A percentile compares a stretch with the other conserved stretches of the same genome.
Conservation (phyloP, 2,888 invertebrate genomes). For the Patella ulyssiponensis region DNA sequence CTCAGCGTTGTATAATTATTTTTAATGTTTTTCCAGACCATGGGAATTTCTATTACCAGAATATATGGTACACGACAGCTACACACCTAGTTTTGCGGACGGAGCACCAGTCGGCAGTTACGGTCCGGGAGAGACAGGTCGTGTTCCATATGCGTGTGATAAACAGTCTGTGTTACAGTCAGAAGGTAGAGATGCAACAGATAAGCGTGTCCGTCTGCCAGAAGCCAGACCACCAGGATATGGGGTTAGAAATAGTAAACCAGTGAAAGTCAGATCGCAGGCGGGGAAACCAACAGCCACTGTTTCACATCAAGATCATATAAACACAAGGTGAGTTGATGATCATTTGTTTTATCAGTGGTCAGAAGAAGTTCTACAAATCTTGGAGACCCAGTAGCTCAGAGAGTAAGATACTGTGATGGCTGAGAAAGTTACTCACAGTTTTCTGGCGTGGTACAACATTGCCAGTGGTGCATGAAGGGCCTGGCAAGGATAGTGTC, state of each 20-base stretch:
- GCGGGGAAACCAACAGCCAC: conserved; percentile 9
- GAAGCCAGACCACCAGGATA: conserved; percentile 55
- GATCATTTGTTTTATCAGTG: no score
- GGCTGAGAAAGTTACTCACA: no score
- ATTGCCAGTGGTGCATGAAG: no score
- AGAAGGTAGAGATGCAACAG: conserved; percentile 49
- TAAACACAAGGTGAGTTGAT: no score
- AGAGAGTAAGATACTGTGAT: no score
- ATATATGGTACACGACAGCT: conserved; percentile 65
- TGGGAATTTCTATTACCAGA: conserved; percentile 65
- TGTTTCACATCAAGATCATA: no score
- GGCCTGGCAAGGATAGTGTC: no score
- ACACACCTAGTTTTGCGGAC: conserved; percentile 76
- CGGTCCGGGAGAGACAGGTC: neutral
- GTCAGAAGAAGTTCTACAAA: no score
- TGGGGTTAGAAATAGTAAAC: conserved; percentile 55
- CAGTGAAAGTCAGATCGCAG: conserved; percentile 33
- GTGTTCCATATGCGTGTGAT: conserved; percentile 53
- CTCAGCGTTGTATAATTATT: neutral
- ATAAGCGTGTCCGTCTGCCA: conserved; percentile 62
- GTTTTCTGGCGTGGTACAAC: no score
- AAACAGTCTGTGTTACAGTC: conserved; percentile 49
- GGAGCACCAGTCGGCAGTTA: neutral
- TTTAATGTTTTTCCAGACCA: conserved; percentile 39
- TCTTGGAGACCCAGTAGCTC: no score